Evolutionary conservation across 2,113 vertebrate genomes (phyloP), one percentile per base, ranked within the genome.

Genomic region (Elephas maximus): DNA sequence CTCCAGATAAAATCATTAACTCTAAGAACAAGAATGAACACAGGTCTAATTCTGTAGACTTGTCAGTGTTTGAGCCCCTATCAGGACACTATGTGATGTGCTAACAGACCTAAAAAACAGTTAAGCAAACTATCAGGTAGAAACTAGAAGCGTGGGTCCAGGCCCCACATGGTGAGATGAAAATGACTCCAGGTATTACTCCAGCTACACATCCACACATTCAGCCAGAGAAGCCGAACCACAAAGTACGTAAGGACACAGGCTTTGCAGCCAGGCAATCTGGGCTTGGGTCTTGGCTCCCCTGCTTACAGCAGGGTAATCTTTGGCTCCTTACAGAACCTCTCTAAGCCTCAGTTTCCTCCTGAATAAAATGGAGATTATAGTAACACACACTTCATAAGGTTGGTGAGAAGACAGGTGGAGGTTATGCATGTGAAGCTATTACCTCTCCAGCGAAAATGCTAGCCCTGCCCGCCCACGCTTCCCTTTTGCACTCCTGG

Each of bases 1-100:
- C 1, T 26, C 62, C 80, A 69, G 23, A 53, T 12, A 37, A 89
- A 77, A n/a, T 18, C 5, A n/a, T 53, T 60, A 79, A 18, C 20
- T 76, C 1, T 48, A 90, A 63, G 90, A 76, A 88, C 21, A 41
- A 45, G 65, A 82, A 23, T 1, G 5, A 60, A 45, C 37, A 0
- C 0, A 33, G 33, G 48, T 28, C 37, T 33, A 5, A 51, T 26
- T 17, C 0, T 6, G 6, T 0, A 7, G 44, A 10, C 4, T 0
- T 1, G 15, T 0, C 2, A 1, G 20, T 57, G 15, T 44, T 53
- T 26, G 1, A 14, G 23, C 33, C 28, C 37, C 81, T 28, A 30
- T 63, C n/a, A 6, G 48, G 53, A 78, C 20, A 11, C 88, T 0
- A 14, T 0, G 18, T 1, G 21, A 5, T 0, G 18, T 0, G 21